These are phyloP conservation scores for Drosophila nr. perissopoda DNA, from an alignment of 2,888 invertebrate species.

Conservation along the genomic window DNA sequence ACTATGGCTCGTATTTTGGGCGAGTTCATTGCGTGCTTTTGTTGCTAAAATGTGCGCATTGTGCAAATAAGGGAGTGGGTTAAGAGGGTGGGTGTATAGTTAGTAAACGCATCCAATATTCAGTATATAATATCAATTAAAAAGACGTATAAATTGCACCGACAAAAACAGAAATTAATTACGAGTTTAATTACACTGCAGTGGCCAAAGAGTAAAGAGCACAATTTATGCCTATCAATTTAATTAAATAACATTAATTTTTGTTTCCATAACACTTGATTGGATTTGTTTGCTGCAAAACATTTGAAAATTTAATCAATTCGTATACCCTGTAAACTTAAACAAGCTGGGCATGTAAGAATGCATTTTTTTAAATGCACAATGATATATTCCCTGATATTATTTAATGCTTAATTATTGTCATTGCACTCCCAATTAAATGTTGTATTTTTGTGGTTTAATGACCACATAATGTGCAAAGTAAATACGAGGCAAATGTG, in stretches of 20 bases:
- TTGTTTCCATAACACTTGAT: conserved; percentile 57
- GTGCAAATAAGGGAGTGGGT: conserved; percentile 14
- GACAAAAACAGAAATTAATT: conserved; percentile 54
- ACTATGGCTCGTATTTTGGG: conserved; percentile 26
- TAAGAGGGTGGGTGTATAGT: background rate
- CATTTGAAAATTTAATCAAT: conserved; percentile 28
- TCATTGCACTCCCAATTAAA: background rate
- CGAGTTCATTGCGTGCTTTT: conserved; percentile 45
- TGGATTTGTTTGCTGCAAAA: conserved; percentile 63
- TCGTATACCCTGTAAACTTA: conserved; percentile 18
- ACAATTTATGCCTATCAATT: conserved; percentile 64
- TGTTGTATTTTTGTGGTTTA: background rate
- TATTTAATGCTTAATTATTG: background rate
- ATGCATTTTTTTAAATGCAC: background rate
- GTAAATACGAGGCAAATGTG: conserved; percentile 10
- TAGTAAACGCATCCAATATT: conserved; percentile 32
- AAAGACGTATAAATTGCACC: conserved; percentile 1
- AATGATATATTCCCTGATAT: background rate
- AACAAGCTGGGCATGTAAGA: background rate
- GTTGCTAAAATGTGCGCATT: conserved; percentile 41
- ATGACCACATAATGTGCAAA: background rate
- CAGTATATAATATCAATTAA: conserved; percentile 24
- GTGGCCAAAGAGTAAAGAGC: conserved; percentile 27
- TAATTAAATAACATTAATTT: conserved; percentile 74
- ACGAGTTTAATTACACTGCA: conserved; percentile 35